phyloP scores from a whole-genome alignment of 2,888 invertebrate genomes.

The Dryococelus australis region DNA sequence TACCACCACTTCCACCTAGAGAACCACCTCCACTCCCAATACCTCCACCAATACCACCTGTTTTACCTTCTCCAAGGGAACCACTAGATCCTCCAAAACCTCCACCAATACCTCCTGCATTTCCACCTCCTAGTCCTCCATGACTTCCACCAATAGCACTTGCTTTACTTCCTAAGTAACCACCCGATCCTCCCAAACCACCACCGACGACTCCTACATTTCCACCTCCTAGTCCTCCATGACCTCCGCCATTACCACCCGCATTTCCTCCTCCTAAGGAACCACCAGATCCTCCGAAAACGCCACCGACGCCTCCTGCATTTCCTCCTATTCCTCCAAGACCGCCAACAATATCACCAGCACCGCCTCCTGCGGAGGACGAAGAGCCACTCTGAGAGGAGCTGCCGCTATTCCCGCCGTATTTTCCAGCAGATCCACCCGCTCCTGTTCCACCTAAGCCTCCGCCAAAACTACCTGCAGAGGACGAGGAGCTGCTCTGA shows the following conservation, averaged over 20 bases:
- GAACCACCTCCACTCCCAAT: too few relatives aligned
- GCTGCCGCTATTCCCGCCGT: too few relatives aligned
- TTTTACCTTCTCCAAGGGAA: too few relatives aligned
- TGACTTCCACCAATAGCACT: conserved; percentile 5
- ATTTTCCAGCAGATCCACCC: too few relatives aligned
- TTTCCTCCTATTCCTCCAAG: neutral
- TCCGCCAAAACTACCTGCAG: neutral
- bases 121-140: too few relatives aligned
- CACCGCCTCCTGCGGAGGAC: neutral
- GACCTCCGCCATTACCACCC: conserved; percentile 26
- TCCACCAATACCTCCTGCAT: too few relatives aligned
- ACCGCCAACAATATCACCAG: neutral
- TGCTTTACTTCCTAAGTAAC: neutral
- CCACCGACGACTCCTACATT: neutral
- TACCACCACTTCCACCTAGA: too few relatives aligned
- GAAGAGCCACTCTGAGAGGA: too few relatives aligned
- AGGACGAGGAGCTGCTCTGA: neutral
- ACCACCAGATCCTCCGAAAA: neutral
- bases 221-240: neutral
- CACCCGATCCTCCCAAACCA: neutral
- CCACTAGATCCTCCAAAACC: too few relatives aligned
- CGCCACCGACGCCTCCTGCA: neutral
- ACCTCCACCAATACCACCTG: too few relatives aligned
- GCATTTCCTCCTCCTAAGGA: neutral
- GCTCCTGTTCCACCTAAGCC: neutral